A percentile compares a stretch with the other conserved stretches of the same genome.
Evolutionary conservation across 2,113 vertebrate species (phyloP).

Genomic region (Corythoichthys haematopterus): DNA sequence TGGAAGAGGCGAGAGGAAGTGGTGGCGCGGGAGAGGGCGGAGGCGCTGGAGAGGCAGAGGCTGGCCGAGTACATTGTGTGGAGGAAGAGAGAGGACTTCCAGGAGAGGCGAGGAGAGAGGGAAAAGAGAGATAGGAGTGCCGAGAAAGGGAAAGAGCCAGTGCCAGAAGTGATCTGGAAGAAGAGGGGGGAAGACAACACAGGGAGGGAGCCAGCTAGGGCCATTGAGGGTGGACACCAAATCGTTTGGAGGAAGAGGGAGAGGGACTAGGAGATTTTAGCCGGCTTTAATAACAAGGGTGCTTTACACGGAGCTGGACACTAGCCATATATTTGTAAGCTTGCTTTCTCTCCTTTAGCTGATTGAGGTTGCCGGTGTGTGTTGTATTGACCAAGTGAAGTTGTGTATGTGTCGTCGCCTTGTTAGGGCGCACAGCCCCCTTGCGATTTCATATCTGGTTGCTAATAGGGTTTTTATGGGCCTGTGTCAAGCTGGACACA

Average conservation of each 20-base stretch:
- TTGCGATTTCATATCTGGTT: conserved; percentile 47
- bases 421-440: conserved; percentile 32
- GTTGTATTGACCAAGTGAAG: conserved; percentile 38
- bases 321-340: conserved; percentile 46
- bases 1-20: conserved; percentile 77
- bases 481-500: conserved; percentile 58
- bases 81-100: conserved; percentile 75
- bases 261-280: conserved; percentile 42
- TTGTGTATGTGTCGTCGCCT: conserved; percentile 23
- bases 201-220: conserved; percentile 56
- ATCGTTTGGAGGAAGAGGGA: conserved; percentile 71
- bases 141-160: conserved; percentile 44
- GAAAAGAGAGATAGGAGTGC: conserved; percentile 47
- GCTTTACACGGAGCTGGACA: conserved; percentile 29
- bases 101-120: conserved; percentile 66
- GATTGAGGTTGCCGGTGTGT: conserved; percentile 42
- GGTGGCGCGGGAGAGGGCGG: conserved; percentile 69
- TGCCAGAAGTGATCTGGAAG: conserved; percentile 72
- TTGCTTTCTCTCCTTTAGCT: conserved; percentile 35
- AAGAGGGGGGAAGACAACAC: conserved; percentile 64
- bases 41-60: conserved; percentile 67
- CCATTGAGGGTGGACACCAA: conserved; percentile 62
- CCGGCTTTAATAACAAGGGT: conserved; percentile 19
- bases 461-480: conserved; percentile 72
- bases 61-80: conserved; percentile 71